Base-by-base conservation (phyloP, 2,797 vertebrate species). In the Vespertilio murinus region DNA sequence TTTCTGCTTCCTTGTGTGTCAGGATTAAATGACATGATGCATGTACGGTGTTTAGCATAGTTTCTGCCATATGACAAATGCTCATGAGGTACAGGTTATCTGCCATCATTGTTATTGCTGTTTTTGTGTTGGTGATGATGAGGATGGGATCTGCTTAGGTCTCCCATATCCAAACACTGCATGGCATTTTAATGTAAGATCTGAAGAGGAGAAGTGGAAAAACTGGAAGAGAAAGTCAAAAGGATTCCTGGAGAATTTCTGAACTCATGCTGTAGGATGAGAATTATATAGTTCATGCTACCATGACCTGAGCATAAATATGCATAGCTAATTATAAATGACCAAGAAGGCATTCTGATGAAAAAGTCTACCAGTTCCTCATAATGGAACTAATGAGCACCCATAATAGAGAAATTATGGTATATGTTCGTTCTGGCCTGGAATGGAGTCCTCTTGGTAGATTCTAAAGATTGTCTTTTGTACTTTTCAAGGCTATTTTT, bases 221-320 rank as follows among this genome's bases (percentile, higher is more conserved):
- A 65, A 38, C 49, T 16, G 30, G 61, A 35, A 78, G 49, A 35
- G 49, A 78, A 38, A 35, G 67, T 88, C 8, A 30, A 52, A 70
- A 85, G 52, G 8, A 93, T 69, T 83, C 52, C 30, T 30, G 42
- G 30, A 38, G 69, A 88, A 67, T 85, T 91, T 95, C 45, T 81
- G 13, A 90, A 80, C 3, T 74, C 47, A 28, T 33, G 25, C 8
- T 52, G 11, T 38, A 38, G 80, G 65, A 78, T 56, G 47, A 81
- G 49, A 86, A 87, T 82, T 81, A 70, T 22, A 52, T 54, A 61
- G 33, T 54, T 59, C 38, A 69, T 79, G 67, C 22, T 88, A n/a
- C n/a, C 11, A 56, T 94, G 71, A 75, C n/a, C 17, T n/a, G 18
- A 79, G 67, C n/a, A 79, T 74, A 94, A 92, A 69, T 47, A 69